Evolutionary conservation across 2,888 invertebrate genomes (phyloP), one percentile per base, ranked within the genome.

Genomic region (Cephus runcator): DNA sequence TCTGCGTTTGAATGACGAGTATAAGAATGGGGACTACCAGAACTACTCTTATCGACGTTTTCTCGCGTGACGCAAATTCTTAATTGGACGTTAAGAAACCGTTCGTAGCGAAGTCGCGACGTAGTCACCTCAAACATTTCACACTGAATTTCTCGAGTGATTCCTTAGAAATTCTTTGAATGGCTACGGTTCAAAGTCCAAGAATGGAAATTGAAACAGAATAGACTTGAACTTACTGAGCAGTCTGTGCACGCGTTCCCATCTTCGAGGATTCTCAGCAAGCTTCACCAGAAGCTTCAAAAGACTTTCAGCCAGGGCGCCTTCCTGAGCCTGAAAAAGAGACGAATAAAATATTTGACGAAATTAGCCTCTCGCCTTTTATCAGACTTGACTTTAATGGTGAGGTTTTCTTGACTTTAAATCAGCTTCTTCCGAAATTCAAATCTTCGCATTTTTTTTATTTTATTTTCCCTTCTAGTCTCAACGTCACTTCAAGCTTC

Each of bases 211-310:
- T 56, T 56, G 56, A 56, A 56, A 56, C n/a, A 30, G 73, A 34
- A 77, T 33, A 68, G 68, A 33, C 33, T 81, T 84, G 56, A 56
- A 88, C 91, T 90, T 86, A 91, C 91, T 83, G 75, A 90, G 85
- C 76, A 89, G 82, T 73, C 87, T 85, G 80, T 89, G 88, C 78
- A 88, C 84, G 56, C 85, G 86, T 68, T 87, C 83, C 89, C 88
- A 88, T 76, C 85, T 84, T 36, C 81, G 80, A 76, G 89, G 88
- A 84, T 90, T 85, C 82, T 88, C 88, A 12, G 88, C 86, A n/a
- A 90, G 83, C 80, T 88, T 88, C 74, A 83, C 84, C 79, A 90
- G 79, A 76, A 90, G 83, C 80, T 90, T 88, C 82, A 90, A 82
- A 81, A 89, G 81, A 79, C 84, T 87, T 80, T 88, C 85, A 33